Base-by-base conservation (phyloP, 2,888 invertebrate genomes). In the Cinara cedri region DNA sequence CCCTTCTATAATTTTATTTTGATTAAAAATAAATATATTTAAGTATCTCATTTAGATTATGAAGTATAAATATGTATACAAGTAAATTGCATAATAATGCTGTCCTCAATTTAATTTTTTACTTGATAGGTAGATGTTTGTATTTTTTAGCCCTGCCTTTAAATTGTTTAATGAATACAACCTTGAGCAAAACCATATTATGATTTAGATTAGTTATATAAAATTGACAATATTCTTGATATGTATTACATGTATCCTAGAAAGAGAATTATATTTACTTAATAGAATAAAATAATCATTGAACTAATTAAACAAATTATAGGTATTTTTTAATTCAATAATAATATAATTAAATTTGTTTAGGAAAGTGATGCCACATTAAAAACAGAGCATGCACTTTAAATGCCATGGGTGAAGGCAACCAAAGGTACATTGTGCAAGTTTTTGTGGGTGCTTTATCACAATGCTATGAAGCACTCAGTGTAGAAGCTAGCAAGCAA, bases 371-470 rank as follows among this genome's bases (percentile, higher is more conserved):
- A 70, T 78, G 78, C 6, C 19, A 42, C 46, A 51, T 60, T 62
- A 49, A 49, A 51, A 19, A 49, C 66, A 76, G 57, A 76, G 66
- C 49, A 68, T 70, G 68, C 70, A 70, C 60, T 51, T 78, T 70
- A 60, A 68, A 60, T 70, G 78, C 57, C 78, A 78, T 78, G 78
- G 78, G 78, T 78, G 78, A 78, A 70, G 78, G 78, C 70, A 81
- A 81, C 57, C 80, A 80, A 63, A 78, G 82, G 46, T 82, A 80
- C 65, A 82, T 82, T 51, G 82, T 82, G 44, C 89, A 95, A 90
- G 95, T 95, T 87, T 94, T 93, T 88, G 95, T 95, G 86, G 95
- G 94, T 84, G 93, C 93, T 83, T 88, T 95, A 84, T 94, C 94
- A 84, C 91, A 91, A 84, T 92, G 94, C 86, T 95, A 94, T 88